Evolutionary conservation across 2,113 vertebrate species (phyloP).

Genomic region (Argyrosomus japonicus): DNA sequence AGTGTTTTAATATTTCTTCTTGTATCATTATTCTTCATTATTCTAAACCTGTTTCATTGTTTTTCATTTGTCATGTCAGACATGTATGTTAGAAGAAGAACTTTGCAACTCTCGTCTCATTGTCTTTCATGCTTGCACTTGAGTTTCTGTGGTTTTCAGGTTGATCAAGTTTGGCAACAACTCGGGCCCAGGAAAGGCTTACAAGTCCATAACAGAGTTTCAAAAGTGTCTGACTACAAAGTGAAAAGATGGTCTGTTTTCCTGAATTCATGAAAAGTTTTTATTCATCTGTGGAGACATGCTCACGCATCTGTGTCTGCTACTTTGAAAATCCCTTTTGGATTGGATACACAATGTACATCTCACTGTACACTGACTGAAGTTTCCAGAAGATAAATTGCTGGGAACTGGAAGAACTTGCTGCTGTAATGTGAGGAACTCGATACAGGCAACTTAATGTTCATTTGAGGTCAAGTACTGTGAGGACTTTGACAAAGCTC

Average conservation of each 20-base stretch:
- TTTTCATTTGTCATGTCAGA: background rate
- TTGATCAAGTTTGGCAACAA: constrained; percentile 29
- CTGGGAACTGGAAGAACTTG: constrained; percentile 46
- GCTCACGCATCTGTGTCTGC: constrained; percentile 39
- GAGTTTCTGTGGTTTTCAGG: background rate
- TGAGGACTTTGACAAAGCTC: constrained; percentile 67
- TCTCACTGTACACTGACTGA: constrained; percentile 46
- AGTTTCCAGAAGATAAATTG: constrained; percentile 47
- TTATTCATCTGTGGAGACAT: constrained; percentile 41
- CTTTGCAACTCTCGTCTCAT: background rate
- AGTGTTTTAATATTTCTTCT: background rate
- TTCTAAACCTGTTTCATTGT: too few species aligned
- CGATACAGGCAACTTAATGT: constrained; percentile 53
- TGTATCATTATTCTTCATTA: background rate
- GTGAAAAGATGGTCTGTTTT: constrained; percentile 28
- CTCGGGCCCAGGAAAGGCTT: background rate
- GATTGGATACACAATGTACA: constrained; percentile 35
- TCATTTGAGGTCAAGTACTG: constrained; percentile 66
- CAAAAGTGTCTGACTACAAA: constrained; percentile 20
- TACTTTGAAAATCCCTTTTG: constrained; percentile 44
- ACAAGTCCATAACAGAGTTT: constrained; percentile 4
- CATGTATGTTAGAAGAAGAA: background rate
- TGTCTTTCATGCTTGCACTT: background rate
- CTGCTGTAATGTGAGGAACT: constrained; percentile 59
- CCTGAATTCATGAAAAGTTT: constrained; percentile 28